Evolutionary conservation across 2,888 invertebrate genomes (phyloP).

Genomic region (Bombylius major): DNA sequence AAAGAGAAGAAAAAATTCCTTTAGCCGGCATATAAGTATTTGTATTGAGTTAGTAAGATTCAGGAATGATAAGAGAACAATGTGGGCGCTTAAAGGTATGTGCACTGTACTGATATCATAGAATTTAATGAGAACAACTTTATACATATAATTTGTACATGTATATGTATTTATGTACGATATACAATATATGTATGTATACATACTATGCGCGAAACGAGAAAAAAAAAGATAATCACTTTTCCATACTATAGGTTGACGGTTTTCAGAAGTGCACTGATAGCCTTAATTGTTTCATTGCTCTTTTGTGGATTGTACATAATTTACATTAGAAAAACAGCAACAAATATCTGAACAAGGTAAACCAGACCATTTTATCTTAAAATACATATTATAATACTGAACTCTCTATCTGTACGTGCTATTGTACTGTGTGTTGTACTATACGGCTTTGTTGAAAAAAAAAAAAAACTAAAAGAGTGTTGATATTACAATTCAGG

Average conservation of each 20-base stretch:
- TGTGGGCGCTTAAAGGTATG: constrained; percentile 6
- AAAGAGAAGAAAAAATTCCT: too few species aligned
- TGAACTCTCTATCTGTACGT: too few species aligned
- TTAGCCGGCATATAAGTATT: too few species aligned
- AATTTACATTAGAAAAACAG: constrained; percentile 8
- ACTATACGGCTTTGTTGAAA: too few species aligned
- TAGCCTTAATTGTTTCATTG: constrained; percentile 10
- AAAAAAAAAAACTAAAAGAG: too few species aligned
- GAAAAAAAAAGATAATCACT: neutral
- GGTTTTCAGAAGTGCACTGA: neutral
- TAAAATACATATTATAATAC: too few species aligned
- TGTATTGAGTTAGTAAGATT: constrained; percentile 7
- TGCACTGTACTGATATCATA: neutral
- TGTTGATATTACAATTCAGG: constrained; percentile 1
- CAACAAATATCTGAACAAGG: constrained; percentile 4
- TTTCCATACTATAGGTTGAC: neutral
- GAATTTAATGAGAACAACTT: neutral
- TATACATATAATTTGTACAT: neutral
- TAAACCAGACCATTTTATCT: neutral
- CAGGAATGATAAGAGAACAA: constrained; percentile 5
- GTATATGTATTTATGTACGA: neutral
- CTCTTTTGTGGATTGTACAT: neutral
- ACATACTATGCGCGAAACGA: too few species aligned
- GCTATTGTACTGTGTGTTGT: too few species aligned
- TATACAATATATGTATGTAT: too few species aligned